Evolutionary conservation across 2,888 invertebrate genomes (phyloP), one percentile per base, ranked within the genome.

Genomic region (Lochmaea capreae): DNA sequence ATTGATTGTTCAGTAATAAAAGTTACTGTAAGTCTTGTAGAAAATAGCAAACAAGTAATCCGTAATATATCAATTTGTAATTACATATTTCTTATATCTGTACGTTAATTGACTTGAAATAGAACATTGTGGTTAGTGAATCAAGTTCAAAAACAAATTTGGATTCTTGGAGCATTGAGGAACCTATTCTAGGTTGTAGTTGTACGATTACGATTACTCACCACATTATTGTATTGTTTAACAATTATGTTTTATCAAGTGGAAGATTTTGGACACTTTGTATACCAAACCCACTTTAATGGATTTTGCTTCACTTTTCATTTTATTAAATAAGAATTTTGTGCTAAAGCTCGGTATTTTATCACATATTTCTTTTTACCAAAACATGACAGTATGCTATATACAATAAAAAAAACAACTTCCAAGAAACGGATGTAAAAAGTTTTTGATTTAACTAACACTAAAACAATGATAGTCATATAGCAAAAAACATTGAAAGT

Each of bases 311-410:
- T 57, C 12, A 59, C 14, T 66, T 43, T 67, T 59, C 59, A 59
- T 67, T 59, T 67, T 67, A 67, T 46, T 43, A n/a, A 46, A 46
- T 59, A 14, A 46, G 14, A 67, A 22, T 6, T 18, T n/a, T 67
- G 46, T 43, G 46, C 42, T 57, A 67, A 26, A 67, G 67, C 67
- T 67, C 59, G 26, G 33, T 46, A 59, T 46, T 58, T 46, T 59
- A 67, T 67, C 66, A 66, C 66, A 66, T 66, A 54, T 42, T 54
- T 57, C 39, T 39, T 42, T 52, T 65, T 46, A 65, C 14, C 52
- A 43, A 49, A 65, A 46, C 22, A 65, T 18, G 18, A 65, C 49
- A 14, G 9, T 61, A 39, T 39, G 14, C 49, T 54, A 54, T 54
- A 16, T 54, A 54, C 54, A 54, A 5, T 12, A 46, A 46, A 18